A percentile compares a stretch with the other conserved stretches of the same genome.
phyloP scores from a whole-genome alignment of 2,888 invertebrate genomes.

The Nomada fucata region DNA sequence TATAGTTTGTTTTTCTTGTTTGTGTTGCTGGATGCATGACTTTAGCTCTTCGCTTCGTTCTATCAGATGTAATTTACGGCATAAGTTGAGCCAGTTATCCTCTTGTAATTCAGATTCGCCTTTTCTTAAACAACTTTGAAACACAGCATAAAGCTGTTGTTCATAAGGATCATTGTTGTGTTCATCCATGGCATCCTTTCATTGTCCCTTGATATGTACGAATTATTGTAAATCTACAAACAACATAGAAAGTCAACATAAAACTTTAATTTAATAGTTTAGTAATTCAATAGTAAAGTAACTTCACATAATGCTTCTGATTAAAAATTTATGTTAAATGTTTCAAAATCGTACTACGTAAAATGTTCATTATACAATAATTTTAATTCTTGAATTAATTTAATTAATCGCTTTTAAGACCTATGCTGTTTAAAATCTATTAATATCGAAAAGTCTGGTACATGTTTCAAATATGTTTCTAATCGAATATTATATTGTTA shows the following conservation, averaged over 20 bases:
- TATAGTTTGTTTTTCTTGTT: conserved; percentile 84
- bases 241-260: neutral
- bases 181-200: conserved; percentile 81
- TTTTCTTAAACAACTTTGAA: conserved; percentile 91
- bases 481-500: neutral
- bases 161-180: conserved; percentile 89
- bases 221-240: conserved; percentile 33
- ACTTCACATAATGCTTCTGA: neutral
- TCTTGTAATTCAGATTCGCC: conserved; percentile 89
- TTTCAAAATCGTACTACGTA: neutral
- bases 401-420: neutral
- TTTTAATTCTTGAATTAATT: neutral
- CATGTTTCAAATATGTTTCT: conserved; percentile 14
- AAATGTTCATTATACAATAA: conserved; percentile 6
- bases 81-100: conserved; percentile 88
- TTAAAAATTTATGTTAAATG: neutral
- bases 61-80: conserved; percentile 91
- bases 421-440: neutral
- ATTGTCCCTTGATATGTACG: conserved; percentile 43
- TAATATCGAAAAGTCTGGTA: neutral
- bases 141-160: conserved; percentile 92
- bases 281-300: neutral
- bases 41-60: conserved; percentile 86
- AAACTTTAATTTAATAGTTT: too few species aligned
- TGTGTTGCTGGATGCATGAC: conserved; percentile 67